A percentile compares a stretch with the other conserved stretches of the same genome.
phyloP scores from a whole-genome alignment of 2,113 vertebrate species.

The Rhadina sibilatrix region DNA sequence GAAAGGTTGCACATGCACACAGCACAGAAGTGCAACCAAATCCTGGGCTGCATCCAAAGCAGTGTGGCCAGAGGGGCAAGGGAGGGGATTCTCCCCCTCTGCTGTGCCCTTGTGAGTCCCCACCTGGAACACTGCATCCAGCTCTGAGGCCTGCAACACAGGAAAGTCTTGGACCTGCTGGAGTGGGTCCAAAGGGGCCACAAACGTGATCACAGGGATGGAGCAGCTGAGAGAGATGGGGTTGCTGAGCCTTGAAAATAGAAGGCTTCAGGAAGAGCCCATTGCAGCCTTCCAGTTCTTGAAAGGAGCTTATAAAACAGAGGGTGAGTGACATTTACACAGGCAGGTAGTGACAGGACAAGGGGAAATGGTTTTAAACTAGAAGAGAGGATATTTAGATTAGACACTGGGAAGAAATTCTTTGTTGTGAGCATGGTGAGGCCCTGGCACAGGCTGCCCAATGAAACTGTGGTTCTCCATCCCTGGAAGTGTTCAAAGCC shows the following conservation, averaged over 20 bases:
- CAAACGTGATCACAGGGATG: background rate
- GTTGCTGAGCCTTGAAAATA: background rate
- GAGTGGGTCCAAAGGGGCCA: background rate
- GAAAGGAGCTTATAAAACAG: background rate
- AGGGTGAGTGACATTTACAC: background rate
- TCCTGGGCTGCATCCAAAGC: background rate
- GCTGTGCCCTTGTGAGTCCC: background rate
- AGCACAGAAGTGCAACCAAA: background rate
- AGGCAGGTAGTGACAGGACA: background rate
- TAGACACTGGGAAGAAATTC: background rate
- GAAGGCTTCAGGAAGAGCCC: background rate
- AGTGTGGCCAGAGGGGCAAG: background rate
- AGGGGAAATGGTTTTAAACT: background rate
- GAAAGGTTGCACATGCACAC: background rate
- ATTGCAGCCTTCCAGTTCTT: background rate
- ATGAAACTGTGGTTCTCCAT: background rate
- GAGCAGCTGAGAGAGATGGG: background rate
- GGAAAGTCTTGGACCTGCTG: background rate
- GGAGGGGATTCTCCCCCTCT: background rate
- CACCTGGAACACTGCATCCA: background rate
- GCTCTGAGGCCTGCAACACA: background rate
- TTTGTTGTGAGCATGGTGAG: background rate
- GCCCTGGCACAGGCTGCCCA: background rate
- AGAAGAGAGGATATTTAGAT: background rate
- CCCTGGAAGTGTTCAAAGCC: background rate